A percentile compares a stretch with the other conserved stretches of the same genome.
Evolutionary conservation across 2,888 invertebrate species (phyloP).

Genomic region (Pseudococcus longispinus): DNA sequence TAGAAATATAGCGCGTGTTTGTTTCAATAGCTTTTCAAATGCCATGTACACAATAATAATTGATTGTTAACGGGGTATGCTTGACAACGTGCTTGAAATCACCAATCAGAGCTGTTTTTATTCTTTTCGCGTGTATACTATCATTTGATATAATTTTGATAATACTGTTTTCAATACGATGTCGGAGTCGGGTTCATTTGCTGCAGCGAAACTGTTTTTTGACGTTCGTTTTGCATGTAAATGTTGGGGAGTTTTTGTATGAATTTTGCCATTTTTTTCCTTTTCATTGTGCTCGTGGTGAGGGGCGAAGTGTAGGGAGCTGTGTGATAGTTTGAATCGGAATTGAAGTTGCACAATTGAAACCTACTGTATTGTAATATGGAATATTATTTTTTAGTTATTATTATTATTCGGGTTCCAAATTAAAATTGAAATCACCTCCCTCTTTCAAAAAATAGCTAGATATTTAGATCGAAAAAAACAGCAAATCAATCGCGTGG

Average conservation of each 20-base stretch:
- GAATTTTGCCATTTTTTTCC: not conserved
- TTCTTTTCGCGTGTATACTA: constrained; percentile 26
- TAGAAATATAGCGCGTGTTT: constrained; percentile 48
- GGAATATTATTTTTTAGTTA: too few relatives aligned
- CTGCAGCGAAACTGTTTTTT: constrained; percentile 33
- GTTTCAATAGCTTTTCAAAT: constrained; percentile 52
- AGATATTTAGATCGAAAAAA: too few relatives aligned
- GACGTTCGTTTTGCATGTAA: constrained; percentile 25
- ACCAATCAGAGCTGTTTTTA: constrained; percentile 35
- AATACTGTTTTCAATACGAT: constrained; percentile 6
- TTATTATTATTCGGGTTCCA: too few relatives aligned
- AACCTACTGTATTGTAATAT: not conserved
- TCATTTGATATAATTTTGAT: constrained; percentile 47
- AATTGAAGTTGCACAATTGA: not conserved
- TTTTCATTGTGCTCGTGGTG: not conserved
- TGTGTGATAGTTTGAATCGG: not conserved
- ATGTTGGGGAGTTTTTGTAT: not conserved
- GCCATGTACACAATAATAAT: constrained; percentile 46
- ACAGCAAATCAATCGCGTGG: too few relatives aligned
- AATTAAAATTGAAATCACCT: too few relatives aligned
- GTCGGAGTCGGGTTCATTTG: not conserved
- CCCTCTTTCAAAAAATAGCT: too few relatives aligned
- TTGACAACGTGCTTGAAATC: constrained; percentile 43
- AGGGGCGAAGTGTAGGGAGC: not conserved
- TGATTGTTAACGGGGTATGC: constrained; percentile 47